Conservation (phyloP, 2,888 invertebrate species). For the Tryphoninae sp. region DNA sequence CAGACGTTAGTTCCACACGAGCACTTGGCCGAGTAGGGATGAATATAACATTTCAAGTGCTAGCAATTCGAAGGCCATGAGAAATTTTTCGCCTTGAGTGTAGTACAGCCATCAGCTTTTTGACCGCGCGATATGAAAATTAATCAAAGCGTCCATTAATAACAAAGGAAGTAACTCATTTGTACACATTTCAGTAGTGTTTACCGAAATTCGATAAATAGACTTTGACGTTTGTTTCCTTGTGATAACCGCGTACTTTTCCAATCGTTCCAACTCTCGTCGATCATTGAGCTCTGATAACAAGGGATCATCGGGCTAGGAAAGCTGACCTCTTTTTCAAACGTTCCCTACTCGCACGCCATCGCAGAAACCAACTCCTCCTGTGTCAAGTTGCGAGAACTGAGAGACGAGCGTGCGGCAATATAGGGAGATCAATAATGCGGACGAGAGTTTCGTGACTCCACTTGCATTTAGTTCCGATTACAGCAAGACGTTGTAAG, state of each 20-base stretch:
- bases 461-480: constrained; percentile 48
- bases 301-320: not conserved
- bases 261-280: not conserved
- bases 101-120: not conserved
- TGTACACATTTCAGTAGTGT: not conserved
- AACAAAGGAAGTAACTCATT: not conserved
- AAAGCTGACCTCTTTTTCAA: constrained; percentile 32
- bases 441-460: constrained; percentile 35
- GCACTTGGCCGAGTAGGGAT: no score
- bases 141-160: not conserved
- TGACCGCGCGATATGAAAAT: constrained; percentile 5
- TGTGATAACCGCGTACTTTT: no score
- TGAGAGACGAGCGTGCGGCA: constrained; percentile 24
- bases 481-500: constrained; percentile 20
- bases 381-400: not conserved
- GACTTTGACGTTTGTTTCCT: not conserved
- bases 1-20: no score
- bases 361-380: constrained; percentile 27
- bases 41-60: no score
- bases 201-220: not conserved
- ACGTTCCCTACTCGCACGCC: constrained; percentile 23
- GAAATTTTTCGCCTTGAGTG: no score
- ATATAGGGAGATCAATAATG: constrained; percentile 56
- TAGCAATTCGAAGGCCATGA: no score
- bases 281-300: not conserved